Base-by-base conservation (phyloP, 2,797 vertebrate species). In the Poeciliopsis infans region DNA sequence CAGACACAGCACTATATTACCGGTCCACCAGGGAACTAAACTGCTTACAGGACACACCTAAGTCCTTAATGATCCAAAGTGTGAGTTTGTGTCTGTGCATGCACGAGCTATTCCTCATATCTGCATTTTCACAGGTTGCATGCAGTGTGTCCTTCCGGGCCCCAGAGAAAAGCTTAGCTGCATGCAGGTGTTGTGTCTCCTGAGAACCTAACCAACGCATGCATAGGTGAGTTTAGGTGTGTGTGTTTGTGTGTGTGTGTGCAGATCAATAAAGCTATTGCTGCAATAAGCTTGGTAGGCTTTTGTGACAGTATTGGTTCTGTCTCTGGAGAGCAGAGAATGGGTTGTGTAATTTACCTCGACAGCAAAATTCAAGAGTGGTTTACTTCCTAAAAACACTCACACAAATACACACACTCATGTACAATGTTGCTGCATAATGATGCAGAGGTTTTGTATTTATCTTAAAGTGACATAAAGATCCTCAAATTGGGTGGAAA, bases 11-110 rank as follows among this genome's bases (percentile, higher is more conserved):
- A 47, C 75, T 91, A 89, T 91, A 94, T 93, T 92, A 94, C 77
- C 28, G 13, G 82, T 88, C 79, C 94, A 91, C 88, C 76, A 89
- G 92, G 93, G 92, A 94, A 78, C 90, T 87, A 93, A 94, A 94
- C 74, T 93, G 94, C 94, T 94, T 94, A 94, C 94, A 94, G 91
- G 91, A 94, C 92, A 93, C 87, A 93, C 90, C 89, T 81, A 87
- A 92, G 86, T 87, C 91, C 89, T 93, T 93, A 93, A 94, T 93
- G 92, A 93, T 83, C 90, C 72, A 80, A 69, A 51, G 83, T 87
- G 77, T 81, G 77, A 83, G 79, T 80, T 80, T 83, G 79, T 77
- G 46, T 80, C 51, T 81, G 59, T 82, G 64, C 70, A 55, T 41
- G 72, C 36, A 31, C 28, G 79, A 84, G 83, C 64, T 68, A 55